Percentiles rank a stretch among this genome's conserved stretches.
Conservation (phyloP, 92 coral and sea anemone species). For the Umimayanthus chanpuru region DNA sequence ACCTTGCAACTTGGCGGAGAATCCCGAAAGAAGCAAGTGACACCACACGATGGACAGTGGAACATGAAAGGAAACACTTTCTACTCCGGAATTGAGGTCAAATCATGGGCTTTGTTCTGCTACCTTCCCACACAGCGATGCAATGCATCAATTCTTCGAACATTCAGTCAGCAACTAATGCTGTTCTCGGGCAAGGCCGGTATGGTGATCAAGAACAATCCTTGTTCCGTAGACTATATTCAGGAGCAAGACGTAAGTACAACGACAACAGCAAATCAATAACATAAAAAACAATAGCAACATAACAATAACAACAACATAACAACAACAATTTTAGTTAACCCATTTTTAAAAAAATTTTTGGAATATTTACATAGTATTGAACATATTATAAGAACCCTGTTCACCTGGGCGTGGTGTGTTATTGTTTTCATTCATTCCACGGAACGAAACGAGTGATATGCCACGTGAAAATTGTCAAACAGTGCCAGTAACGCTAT, state of each 20-base stretch:
- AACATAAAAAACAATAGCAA: too few relatives aligned
- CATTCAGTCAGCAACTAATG: slow-evolving; percentile 11
- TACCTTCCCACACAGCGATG: slow-evolving; percentile 35
- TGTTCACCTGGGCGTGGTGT: too few relatives aligned
- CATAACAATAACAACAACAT: too few relatives aligned
- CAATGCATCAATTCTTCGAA: slow-evolving; percentile 25
- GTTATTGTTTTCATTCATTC: too few relatives aligned
- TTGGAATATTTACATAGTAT: too few relatives aligned
- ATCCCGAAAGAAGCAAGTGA: background rate
- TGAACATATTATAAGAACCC: too few relatives aligned
- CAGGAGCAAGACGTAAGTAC: slow-evolving; percentile 1
- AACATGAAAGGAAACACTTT: slow-evolving; percentile 52
- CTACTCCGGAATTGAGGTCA: slow-evolving; percentile 32
- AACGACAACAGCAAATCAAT: too few relatives aligned
- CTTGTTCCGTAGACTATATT: background rate
- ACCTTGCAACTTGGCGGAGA: slow-evolving; percentile 11
- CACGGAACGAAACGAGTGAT: too few relatives aligned
- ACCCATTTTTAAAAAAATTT: too few relatives aligned
- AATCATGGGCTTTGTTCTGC: slow-evolving; percentile 55
- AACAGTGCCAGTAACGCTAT: too few relatives aligned
- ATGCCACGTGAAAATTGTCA: too few relatives aligned
- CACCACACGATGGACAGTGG: slow-evolving; percentile 17
- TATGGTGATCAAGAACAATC: background rate
- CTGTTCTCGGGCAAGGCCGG: slow-evolving; percentile 24
- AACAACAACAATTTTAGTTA: too few relatives aligned